phyloP scores from a whole-genome alignment of 2,113 vertebrate species.

The Odocoileus virginianus region DNA sequence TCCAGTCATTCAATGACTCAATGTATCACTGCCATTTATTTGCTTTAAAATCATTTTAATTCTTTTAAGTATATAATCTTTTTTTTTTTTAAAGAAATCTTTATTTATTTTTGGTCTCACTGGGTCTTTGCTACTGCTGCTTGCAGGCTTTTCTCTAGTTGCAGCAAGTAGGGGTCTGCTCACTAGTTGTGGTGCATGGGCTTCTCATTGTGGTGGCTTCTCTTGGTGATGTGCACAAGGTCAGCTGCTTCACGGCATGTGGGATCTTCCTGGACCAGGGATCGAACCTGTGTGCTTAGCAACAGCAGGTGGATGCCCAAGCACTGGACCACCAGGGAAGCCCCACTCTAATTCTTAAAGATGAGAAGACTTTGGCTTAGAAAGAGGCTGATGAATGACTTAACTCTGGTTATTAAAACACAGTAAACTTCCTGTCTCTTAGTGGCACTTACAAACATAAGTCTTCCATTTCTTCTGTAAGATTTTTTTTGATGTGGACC shows the following conservation, averaged over 20 bases:
- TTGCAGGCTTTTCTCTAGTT: background rate
- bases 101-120: background rate
- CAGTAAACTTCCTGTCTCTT: background rate
- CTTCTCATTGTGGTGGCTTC: background rate
- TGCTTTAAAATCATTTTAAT: background rate
- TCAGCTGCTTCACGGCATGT: background rate
- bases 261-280: background rate
- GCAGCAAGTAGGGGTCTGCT: background rate
- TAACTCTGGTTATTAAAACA: background rate
- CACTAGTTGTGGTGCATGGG: background rate
- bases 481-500: background rate
- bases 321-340: background rate
- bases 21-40: background rate
- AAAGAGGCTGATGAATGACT: background rate
- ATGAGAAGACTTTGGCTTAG: background rate
- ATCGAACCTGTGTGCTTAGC: background rate
- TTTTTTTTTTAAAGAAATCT: background rate
- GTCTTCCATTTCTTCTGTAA: background rate
- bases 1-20: background rate
- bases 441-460: background rate
- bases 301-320: background rate
- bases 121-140: background rate
- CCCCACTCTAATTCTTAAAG: background rate
- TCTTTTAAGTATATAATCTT: background rate
- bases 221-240: background rate